phyloP scores from a whole-genome alignment of 2,888 invertebrate species.

The Ennomos quercinarius region DNA sequence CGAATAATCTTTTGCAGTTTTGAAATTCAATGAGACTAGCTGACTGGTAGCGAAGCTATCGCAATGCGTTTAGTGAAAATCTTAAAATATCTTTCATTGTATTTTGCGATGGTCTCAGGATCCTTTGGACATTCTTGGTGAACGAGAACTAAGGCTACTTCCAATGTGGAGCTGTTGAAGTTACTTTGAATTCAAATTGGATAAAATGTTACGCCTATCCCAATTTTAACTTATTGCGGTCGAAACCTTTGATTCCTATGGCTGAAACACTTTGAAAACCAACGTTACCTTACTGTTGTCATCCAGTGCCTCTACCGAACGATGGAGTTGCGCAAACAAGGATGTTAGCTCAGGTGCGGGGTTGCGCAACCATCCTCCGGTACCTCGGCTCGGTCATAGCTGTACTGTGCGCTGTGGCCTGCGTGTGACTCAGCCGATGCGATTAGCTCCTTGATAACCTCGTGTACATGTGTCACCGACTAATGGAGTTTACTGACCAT shows the following conservation, averaged over 20 bases:
- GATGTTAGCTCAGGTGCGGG: slow-evolving; percentile 72
- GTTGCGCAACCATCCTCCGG: slow-evolving; percentile 54
- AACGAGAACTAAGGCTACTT: too few species aligned
- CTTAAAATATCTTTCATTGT: too few species aligned
- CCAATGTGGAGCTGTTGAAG: too few species aligned
- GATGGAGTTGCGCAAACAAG: slow-evolving; percentile 63
- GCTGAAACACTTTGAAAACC: too few species aligned
- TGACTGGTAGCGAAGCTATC: neutral
- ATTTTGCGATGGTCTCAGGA: too few species aligned
- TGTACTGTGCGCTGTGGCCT: slow-evolving; percentile 2
- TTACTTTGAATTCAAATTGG: too few species aligned
- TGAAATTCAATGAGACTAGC: slow-evolving; percentile 21
- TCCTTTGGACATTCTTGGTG: too few species aligned
- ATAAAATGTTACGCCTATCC: too few species aligned
- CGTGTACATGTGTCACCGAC: slow-evolving; percentile 10
- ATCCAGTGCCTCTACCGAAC: slow-evolving; percentile 32
- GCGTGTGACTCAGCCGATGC: slow-evolving; percentile 30
- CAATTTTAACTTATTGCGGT: too few species aligned
- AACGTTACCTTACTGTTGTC: neutral
- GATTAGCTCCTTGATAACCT: slow-evolving; percentile 17
- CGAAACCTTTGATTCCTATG: too few species aligned
- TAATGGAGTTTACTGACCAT: neutral
- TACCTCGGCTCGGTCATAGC: slow-evolving; percentile 32
- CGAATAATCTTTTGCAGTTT: slow-evolving; percentile 19
- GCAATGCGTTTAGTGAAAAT: too few species aligned